These are phyloP conservation scores for Origma solitaria DNA, from an alignment of 2,113 vertebrate genomes.

Conservation along the genomic window DNA sequence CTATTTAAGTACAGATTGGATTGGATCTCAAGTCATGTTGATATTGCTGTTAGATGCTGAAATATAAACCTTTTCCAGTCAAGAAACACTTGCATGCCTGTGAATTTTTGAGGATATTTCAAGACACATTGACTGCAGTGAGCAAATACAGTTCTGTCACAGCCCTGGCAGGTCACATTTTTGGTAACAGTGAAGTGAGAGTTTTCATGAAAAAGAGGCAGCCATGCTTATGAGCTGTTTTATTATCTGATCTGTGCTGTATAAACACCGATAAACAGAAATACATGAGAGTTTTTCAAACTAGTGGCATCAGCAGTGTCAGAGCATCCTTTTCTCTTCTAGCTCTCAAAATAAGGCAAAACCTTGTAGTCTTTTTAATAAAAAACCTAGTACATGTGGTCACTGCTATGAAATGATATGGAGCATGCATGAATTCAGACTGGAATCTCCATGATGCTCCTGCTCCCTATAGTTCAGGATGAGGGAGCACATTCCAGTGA, in stretches of 20 bases:
- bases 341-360: neutral
- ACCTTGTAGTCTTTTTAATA: neutral
- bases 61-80: neutral
- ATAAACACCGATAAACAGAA: neutral
- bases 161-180: neutral
- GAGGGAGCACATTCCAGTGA: neutral
- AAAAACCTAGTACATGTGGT: neutral
- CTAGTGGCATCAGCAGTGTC: neutral
- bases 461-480: neutral
- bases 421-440: neutral
- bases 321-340: neutral
- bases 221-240: neutral
- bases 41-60: neutral
- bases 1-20: neutral
- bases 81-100: neutral
- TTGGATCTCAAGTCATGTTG: neutral
- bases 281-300: neutral
- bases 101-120: neutral
- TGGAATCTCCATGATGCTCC: neutral
- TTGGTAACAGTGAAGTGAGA: neutral
- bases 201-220: neutral
- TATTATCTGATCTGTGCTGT: neutral
- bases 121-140: neutral
- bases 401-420: neutral
- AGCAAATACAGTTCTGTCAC: neutral